Percentiles rank a stretch among this genome's conserved stretches.
phyloP scores from a whole-genome alignment of 2,113 vertebrate genomes.

The Hemibates koningsi region DNA sequence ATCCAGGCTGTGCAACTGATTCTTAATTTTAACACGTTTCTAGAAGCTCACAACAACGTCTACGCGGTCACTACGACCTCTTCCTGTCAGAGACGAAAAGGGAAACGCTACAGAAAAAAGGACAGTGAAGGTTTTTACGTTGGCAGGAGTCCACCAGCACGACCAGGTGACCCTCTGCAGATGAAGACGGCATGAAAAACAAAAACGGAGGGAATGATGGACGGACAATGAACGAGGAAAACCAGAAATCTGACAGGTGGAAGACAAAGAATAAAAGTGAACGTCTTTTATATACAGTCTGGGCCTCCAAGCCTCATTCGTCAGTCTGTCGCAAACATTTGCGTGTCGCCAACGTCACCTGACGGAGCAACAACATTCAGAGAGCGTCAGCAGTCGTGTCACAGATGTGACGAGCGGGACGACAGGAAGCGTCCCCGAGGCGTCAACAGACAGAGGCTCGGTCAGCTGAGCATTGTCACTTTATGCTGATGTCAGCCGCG shows the following conservation, averaged over 20 bases:
- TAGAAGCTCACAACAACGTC: neutral
- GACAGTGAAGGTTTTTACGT: conserved; percentile 41
- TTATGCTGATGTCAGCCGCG: neutral
- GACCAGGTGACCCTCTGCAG: conserved; percentile 62
- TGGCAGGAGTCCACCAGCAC: conserved; percentile 44
- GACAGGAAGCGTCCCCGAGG: neutral
- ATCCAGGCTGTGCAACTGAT: accelerated
- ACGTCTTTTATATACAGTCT: neutral
- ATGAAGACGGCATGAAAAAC: neutral
- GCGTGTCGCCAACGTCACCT: neutral
- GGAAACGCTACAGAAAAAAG: neutral
- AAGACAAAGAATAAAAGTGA: neutral
- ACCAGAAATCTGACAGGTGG: neutral
- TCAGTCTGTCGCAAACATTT: neutral
- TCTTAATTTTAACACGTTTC: neutral
- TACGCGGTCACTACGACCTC: neutral
- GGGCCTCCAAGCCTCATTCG: accelerated
- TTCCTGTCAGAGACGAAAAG: neutral
- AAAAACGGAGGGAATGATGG: neutral
- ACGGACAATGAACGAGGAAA: neutral
- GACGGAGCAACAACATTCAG: neutral
- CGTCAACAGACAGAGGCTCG: neutral
- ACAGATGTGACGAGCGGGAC: neutral
- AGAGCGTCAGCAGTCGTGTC: neutral
- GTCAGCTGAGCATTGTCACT: neutral